phyloP scores from a whole-genome alignment of 2,888 invertebrate species.

The Raillietiella orientalis region DNA sequence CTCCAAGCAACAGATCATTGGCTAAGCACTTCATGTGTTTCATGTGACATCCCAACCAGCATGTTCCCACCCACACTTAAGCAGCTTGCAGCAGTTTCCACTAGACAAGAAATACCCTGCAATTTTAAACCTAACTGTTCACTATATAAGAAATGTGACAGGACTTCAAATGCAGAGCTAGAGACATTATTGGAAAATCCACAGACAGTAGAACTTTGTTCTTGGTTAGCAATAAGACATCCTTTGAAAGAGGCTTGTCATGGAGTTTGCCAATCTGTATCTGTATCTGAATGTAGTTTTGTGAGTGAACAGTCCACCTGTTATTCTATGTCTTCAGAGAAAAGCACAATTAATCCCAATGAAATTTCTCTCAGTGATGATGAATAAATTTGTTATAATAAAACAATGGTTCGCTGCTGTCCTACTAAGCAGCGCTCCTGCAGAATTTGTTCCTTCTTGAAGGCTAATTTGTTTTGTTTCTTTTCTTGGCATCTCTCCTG shows the following conservation, averaged over 20 bases:
- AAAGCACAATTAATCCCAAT: constrained; percentile 9
- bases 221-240: constrained; percentile 33
- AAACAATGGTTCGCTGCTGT: too few relatives aligned
- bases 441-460: constrained; percentile 50
- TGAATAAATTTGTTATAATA: too few relatives aligned
- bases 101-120: constrained; percentile 6
- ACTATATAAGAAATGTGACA: neutral
- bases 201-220: constrained; percentile 17
- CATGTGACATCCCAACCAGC: too few relatives aligned
- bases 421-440: too few relatives aligned
- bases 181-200: constrained; percentile 15
- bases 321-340: constrained; percentile 3
- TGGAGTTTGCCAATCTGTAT: neutral
- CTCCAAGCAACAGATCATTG: constrained; percentile 63
- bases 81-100: too few relatives aligned
- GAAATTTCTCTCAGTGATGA: constrained; percentile 10
- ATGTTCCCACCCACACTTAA: too few relatives aligned
- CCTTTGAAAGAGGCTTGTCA: constrained; percentile 35
- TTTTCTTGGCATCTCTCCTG: constrained; percentile 40
- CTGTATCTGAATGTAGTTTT: neutral
- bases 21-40: constrained; percentile 35
- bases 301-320: neutral
- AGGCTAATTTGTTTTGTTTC: constrained; percentile 43
- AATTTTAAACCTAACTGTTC: constrained; percentile 1
- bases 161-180: constrained; percentile 39